Evolutionary conservation across 2,888 invertebrate species (phyloP), one percentile per base, ranked within the genome.

Genomic region (Embidobia sp.): DNA sequence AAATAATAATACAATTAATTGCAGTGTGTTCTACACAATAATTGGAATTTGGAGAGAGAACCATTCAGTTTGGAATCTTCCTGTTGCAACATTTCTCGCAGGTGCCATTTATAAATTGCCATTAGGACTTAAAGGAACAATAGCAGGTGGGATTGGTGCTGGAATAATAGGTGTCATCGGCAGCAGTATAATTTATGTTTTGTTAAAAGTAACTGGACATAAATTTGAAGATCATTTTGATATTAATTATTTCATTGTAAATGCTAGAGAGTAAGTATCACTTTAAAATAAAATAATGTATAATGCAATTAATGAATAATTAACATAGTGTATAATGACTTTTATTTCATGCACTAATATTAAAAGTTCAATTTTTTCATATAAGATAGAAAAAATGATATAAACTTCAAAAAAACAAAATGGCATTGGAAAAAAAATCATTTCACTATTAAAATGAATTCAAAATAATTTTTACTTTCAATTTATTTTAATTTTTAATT

Each of bases 121-220:
- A 81, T 86, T 94, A 84, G 96, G 96, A 0, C 86, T 94, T 0
- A 92, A 92, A 51, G 95, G 93, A 3, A 91, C 93, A 86, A 79
- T 93, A 2, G 93, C 94, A 27, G 96, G 96, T 4, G 92, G 92
- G 35, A 89, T 91, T 10, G 84, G 95, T 86, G 96, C 95, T 49
- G 90, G 91, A 3, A 82, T 87, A 0, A 84, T 95, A 59, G 95
- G 95, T 49, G 85, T 91, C 0, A 31, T 93, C 1, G 93, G 91
- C 44, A 95, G 95, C 1, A 74, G 86, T 7, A 8, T 11, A 19
- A 42, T 42, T 16, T 49, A 1, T 10, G 0, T 31, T 3, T 2
- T 63, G 10, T 13, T 57, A 26, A 48, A 6, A 16, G 1, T 57
- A 18, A 48, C 6, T 2, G 22, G 27, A 15, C 1, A 1, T 6